Conservation (phyloP, 2,888 invertebrate species). For the Spatulosminthurus flaviceps region DNA sequence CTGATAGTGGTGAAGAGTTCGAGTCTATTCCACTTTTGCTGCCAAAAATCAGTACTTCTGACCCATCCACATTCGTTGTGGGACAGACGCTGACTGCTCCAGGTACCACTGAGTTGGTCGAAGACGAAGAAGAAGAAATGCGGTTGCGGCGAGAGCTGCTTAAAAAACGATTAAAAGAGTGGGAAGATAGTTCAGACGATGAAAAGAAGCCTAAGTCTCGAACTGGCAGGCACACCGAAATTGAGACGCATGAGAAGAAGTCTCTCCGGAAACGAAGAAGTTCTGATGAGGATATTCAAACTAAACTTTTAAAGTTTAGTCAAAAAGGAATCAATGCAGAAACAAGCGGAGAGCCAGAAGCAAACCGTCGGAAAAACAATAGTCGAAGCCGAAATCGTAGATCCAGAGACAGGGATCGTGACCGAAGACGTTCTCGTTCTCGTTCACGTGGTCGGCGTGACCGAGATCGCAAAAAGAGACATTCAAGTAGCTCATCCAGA, state of each 20-base stretch:
- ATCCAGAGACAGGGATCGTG: slow-evolving; percentile 7
- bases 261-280: slow-evolving; percentile 23
- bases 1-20: neutral
- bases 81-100: neutral
- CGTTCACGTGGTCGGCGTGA: neutral
- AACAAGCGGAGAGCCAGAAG: neutral
- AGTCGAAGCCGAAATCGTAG: slow-evolving; percentile 42
- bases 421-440: neutral
- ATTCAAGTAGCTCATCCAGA: slow-evolving; percentile 5
- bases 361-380: neutral
- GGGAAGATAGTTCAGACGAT: slow-evolving; percentile 60
- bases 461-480: neutral
- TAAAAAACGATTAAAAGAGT: slow-evolving; percentile 59
- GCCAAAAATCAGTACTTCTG: neutral
- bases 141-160: slow-evolving; percentile 57
- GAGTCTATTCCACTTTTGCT: slow-evolving; percentile 28
- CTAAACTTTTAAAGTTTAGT: slow-evolving; percentile 33
- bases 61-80: neutral
- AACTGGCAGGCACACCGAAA: neutral
- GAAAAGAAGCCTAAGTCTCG: slow-evolving; percentile 39
- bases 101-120: slow-evolving; percentile 30
- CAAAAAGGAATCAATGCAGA: neutral
- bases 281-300: slow-evolving; percentile 15
- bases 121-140: slow-evolving; percentile 58
- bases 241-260: neutral